These are phyloP conservation scores for Psilanteris sp. DNA, from an alignment of 1,140 invertebrate genomes.

Conservation along the genomic window DNA sequence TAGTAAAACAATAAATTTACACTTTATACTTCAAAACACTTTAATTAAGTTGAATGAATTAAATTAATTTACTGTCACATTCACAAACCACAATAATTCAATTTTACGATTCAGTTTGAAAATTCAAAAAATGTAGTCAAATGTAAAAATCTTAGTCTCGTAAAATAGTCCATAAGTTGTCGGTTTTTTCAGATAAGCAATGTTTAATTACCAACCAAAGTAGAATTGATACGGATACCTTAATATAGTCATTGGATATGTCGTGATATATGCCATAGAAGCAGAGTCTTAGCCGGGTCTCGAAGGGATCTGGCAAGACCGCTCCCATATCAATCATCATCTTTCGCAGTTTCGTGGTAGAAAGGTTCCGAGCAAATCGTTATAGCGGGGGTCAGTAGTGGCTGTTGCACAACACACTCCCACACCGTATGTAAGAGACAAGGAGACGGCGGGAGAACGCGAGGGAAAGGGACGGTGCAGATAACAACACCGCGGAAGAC, in stretches of 20 bases:
- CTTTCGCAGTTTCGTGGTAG: constrained; percentile 76
- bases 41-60: no score
- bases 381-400: constrained; percentile 64
- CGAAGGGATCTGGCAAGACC: constrained; percentile 66
- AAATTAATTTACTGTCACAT: no score
- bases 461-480: constrained; percentile 14
- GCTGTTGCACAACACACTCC: constrained; percentile 52
- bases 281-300: constrained; percentile 43
- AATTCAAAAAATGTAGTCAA: no score
- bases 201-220: constrained; percentile 14
- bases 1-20: no score
- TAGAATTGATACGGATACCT: constrained; percentile 18
- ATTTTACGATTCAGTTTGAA: no score
- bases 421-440: constrained; percentile 46
- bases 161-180: no score
- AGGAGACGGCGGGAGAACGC: constrained; percentile 1
- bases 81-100: no score
- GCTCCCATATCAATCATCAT: constrained; percentile 79
- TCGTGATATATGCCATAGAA: constrained; percentile 39
- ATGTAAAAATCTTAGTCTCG: no score
- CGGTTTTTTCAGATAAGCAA: no score
- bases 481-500: constrained; percentile 25
- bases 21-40: no score
- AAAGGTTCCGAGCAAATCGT: constrained; percentile 74
- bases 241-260: constrained; percentile 49